Evolutionary conservation across 2,797 vertebrate species (phyloP).

Genomic region (Danio albolineatus): DNA sequence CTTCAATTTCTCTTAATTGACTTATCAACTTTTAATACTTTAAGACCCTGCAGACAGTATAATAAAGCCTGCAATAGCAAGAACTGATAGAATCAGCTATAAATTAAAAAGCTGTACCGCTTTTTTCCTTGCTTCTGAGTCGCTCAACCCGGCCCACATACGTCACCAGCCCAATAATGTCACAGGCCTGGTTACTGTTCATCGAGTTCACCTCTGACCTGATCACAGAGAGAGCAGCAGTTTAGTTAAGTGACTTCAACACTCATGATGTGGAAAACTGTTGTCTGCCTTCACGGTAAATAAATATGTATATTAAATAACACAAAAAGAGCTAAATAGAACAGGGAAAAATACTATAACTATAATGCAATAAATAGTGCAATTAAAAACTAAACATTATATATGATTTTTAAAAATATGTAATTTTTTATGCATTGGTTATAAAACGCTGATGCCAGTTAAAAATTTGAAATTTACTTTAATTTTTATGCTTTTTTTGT

Average conservation of each 20-base stretch:
- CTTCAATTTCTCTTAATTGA: no score
- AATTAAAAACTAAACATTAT: no score
- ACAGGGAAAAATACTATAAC: neutral
- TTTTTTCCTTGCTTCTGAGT: conserved; percentile 81
- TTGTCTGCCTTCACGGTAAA: neutral
- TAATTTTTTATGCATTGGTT: no score
- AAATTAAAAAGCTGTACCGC: conserved; percentile 63
- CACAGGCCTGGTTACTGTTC: conserved; percentile 80
- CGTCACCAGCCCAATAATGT: conserved; percentile 89
- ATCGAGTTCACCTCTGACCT: conserved; percentile 81
- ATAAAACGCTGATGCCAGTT: no score
- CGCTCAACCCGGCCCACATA: conserved; percentile 91
- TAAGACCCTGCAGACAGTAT: neutral
- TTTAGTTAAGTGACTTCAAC: neutral
- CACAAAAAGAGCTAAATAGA: neutral
- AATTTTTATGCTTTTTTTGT: no score
- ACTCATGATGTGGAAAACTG: neutral
- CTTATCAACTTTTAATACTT: no score
- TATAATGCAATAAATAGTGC: neutral
- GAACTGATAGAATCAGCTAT: neutral
- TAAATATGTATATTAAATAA: neutral
- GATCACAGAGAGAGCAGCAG: neutral
- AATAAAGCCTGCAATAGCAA: neutral
- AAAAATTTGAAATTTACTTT: no score
- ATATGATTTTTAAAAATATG: no score